Percentiles rank a stretch among this genome's conserved stretches.
Conservation (phyloP, 2,797 vertebrate species). For the Coreius guichenoti region DNA sequence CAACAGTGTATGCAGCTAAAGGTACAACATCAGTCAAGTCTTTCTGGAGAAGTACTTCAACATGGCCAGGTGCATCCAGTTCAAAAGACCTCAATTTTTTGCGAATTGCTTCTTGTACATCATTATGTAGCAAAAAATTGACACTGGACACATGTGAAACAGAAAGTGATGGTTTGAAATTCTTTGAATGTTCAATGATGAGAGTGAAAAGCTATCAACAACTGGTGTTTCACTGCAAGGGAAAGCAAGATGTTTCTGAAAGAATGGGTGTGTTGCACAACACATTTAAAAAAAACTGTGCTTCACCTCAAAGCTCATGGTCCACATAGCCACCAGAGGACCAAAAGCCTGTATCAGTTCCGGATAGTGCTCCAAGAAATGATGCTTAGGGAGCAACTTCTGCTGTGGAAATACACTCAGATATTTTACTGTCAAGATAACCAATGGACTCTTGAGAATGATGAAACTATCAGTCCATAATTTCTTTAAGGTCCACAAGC, state of each 20-base stretch:
- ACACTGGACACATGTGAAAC: no score
- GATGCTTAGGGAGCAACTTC: not conserved
- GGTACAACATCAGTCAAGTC: no score
- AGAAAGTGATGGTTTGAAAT: not conserved
- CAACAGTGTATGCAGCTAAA: no score
- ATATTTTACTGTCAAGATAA: not conserved
- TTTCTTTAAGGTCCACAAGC: conserved; percentile 7
- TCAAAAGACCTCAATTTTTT: no score
- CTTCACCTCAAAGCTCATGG: not conserved
- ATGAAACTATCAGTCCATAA: not conserved
- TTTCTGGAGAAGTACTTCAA: no score
- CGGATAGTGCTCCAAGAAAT: conserved; percentile 2
- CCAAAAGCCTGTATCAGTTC: conserved; percentile 3
- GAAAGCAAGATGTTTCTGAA: conserved; percentile 3
- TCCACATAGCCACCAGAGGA: not conserved
- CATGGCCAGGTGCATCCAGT: no score
- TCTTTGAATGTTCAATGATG: not conserved
- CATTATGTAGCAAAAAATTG: no score
- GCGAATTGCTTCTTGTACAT: no score
- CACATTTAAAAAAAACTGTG: not conserved
- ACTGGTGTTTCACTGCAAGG: conserved; percentile 4
- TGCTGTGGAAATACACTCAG: conserved; percentile 2
- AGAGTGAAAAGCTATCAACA: conserved; percentile 9
- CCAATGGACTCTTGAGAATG: not conserved
- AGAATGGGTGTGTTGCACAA: not conserved